These are phyloP conservation scores for Eupithecia dodoneata DNA, from an alignment of 2,888 invertebrate species.

Conservation along the genomic window DNA sequence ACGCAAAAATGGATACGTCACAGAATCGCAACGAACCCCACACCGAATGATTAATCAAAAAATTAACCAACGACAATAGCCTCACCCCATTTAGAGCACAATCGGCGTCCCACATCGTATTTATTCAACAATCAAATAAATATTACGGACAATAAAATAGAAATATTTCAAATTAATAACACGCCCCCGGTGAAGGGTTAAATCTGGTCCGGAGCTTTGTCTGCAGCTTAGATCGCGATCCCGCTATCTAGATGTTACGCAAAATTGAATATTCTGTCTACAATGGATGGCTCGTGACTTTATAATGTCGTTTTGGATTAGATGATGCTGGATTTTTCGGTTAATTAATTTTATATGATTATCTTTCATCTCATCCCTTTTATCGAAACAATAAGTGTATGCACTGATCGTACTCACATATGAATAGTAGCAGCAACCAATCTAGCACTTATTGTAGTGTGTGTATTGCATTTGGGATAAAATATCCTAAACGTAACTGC, in stretches of 20 bases:
- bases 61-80: conserved; percentile 81
- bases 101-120: conserved; percentile 81
- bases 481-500: neutral
- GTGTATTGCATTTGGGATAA: neutral
- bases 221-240: conserved; percentile 65
- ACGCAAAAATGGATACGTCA: conserved; percentile 65
- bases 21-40: conserved; percentile 70
- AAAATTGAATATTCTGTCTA: conserved; percentile 74
- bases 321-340: conserved; percentile 43
- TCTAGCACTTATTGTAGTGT: neutral
- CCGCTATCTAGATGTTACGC: conserved; percentile 78
- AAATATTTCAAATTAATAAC: conserved; percentile 83
- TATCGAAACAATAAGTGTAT: neutral
- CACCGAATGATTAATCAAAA: conserved; percentile 82
- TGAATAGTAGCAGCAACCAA: neutral
- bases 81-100: conserved; percentile 76
- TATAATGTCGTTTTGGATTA: conserved; percentile 52
- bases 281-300: conserved; percentile 60
- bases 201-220: conserved; percentile 68
- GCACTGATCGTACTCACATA: neutral
- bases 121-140: conserved; percentile 85
- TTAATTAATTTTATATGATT: conserved; percentile 51
- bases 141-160: conserved; percentile 83
- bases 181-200: conserved; percentile 77
- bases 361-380: conserved; percentile 30